These are phyloP conservation scores for Ennomos fuscantarius DNA, from an alignment of 2,888 invertebrate genomes.

Conservation along the genomic window DNA sequence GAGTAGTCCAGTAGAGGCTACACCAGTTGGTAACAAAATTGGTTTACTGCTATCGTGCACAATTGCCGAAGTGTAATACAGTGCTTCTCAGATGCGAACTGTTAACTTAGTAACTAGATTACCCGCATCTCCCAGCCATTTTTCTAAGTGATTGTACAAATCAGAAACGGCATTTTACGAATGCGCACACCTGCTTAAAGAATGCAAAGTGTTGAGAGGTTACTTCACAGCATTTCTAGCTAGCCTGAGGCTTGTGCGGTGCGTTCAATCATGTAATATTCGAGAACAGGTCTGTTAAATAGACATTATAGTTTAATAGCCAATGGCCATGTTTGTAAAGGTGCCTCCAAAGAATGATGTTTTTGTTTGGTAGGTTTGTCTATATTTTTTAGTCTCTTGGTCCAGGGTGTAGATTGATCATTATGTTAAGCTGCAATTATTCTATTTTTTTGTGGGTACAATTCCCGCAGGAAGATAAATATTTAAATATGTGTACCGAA, in stretches of 20 bases:
- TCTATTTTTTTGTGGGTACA: too few relatives aligned
- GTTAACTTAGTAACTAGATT: not conserved
- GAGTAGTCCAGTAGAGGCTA: too few relatives aligned
- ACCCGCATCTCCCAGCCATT: not conserved
- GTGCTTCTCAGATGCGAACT: not conserved
- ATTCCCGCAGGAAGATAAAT: too few relatives aligned
- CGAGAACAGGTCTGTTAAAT: not conserved
- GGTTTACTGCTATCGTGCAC: too few relatives aligned
- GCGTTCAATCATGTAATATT: conserved; percentile 1
- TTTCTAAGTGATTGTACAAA: conserved; percentile 7
- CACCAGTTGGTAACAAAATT: too few relatives aligned
- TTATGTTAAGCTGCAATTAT: too few relatives aligned
- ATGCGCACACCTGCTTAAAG: conserved; percentile 6
- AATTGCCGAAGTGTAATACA: not conserved
- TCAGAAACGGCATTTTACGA: not conserved
- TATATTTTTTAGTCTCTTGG: too few relatives aligned
- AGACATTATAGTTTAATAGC: not conserved
- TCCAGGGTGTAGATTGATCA: too few relatives aligned
- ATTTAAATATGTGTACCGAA: too few relatives aligned
- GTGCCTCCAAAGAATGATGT: not conserved
- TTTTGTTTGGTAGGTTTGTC: too few relatives aligned
- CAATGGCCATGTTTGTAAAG: not conserved
- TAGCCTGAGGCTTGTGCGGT: not conserved
- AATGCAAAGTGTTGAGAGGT: conserved; percentile 6
- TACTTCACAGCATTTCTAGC: conserved; percentile 3